Evolutionary conservation across 2,113 vertebrate species (phyloP).

Genomic region (Hirundichthys speculiger): DNA sequence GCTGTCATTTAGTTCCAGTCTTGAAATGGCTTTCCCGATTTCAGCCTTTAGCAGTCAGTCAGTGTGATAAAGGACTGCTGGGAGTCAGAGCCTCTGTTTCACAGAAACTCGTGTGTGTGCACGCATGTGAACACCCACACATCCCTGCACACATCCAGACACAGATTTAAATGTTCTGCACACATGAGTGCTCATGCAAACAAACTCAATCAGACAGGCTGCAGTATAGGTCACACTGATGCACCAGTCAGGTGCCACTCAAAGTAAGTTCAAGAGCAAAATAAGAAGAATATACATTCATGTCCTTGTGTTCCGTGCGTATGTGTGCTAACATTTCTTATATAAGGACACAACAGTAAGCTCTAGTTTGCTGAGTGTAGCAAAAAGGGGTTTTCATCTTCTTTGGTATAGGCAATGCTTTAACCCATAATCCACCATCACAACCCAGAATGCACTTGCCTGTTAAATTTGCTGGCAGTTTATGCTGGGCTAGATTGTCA

Average conservation of each 20-base stretch:
- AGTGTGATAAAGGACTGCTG: constrained; percentile 70
- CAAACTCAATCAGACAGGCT: constrained; percentile 49
- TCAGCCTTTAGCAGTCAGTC: constrained; percentile 71
- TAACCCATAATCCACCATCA: constrained; percentile 58
- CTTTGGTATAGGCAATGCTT: constrained; percentile 43
- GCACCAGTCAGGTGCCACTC: constrained; percentile 44
- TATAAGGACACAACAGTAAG: constrained; percentile 36
- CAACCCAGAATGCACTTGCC: constrained; percentile 58
- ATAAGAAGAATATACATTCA: constrained; percentile 3
- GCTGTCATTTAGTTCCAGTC: constrained; percentile 67
- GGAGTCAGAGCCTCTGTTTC: constrained; percentile 62
- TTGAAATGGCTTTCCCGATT: constrained; percentile 64
- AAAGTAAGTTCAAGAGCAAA: constrained; percentile 15
- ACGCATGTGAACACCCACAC: constrained; percentile 17
- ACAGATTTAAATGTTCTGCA: constrained; percentile 49
- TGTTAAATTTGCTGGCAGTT: constrained; percentile 17
- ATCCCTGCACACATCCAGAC: background rate
- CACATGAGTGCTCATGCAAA: constrained; percentile 40
- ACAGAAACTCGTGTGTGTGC: constrained; percentile 29
- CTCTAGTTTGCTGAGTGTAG: constrained; percentile 56
- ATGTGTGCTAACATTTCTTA: constrained; percentile 23
- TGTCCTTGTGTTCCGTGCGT: constrained; percentile 10
- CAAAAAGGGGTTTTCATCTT: constrained; percentile 53
- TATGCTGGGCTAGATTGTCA: constrained; percentile 37
- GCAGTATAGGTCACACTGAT: constrained; percentile 18